Percentiles rank a stretch among this genome's conserved stretches.
phyloP scores from a whole-genome alignment of 2,113 vertebrate genomes.

The Amphiprion percula region DNA sequence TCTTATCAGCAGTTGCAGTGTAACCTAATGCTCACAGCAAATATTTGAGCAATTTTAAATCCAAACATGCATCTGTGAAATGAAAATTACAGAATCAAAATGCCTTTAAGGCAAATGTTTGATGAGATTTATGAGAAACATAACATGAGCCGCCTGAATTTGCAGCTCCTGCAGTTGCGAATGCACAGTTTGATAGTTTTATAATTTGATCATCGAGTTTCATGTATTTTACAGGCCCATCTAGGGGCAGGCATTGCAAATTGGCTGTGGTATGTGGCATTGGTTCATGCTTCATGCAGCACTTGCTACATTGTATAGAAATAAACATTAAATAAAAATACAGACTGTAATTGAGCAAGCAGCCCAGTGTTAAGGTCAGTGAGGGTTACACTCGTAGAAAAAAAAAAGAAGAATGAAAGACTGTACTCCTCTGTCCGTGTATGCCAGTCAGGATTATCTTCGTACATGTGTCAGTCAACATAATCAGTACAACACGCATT shows the following conservation, averaged over 20 bases:
- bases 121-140: constrained; percentile 20
- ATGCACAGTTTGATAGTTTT: constrained; percentile 34
- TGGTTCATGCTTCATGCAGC: too few relatives aligned
- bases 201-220: too few relatives aligned
- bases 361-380: background rate
- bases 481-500: constrained; percentile 57
- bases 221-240: too few relatives aligned
- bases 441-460: constrained; percentile 37
- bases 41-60: constrained; percentile 47
- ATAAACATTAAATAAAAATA: too few relatives aligned
- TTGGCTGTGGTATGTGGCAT: too few relatives aligned
- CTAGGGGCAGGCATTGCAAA: too few relatives aligned
- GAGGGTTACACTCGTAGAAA: too few relatives aligned
- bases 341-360: constrained; percentile 17
- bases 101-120: constrained; percentile 18
- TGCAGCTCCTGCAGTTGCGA: constrained; percentile 21
- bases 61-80: constrained; percentile 23
- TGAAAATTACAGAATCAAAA: constrained; percentile 2
- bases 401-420: background rate
- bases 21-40: constrained; percentile 23
- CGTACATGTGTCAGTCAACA: constrained; percentile 50
- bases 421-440: background rate
- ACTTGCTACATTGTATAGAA: too few relatives aligned
- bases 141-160: constrained; percentile 6
- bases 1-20: constrained; percentile 14